Evolutionary conservation across 2,797 vertebrate genomes (phyloP), one percentile per base, ranked within the genome.

Genomic region (Erpetoichthys calabaricus): DNA sequence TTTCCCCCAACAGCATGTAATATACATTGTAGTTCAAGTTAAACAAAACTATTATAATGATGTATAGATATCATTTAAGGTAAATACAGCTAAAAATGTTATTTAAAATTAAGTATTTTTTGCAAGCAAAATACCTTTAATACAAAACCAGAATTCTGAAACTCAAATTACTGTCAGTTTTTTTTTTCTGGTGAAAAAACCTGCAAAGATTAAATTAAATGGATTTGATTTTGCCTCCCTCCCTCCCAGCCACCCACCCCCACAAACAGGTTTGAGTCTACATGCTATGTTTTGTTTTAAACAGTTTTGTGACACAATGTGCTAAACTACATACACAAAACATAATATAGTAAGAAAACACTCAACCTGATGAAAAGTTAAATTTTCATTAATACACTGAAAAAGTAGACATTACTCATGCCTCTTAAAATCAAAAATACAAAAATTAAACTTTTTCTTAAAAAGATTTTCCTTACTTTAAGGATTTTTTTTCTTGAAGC

Each of bases 371-470:
- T 90, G 87, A 89, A 89, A 94, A 90, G 89, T 93, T 92, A 91
- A 91, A 92, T 93, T 88, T 91, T 93, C 89, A 94, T 91, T 92
- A 93, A 96, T 94, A 97, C 91, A 94, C 89, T 92, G 93, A 89
- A 91, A 89, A 91, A 91, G 87, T 81, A 86, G 89, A 92, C 91
- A 92, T 87, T 87, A 86, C 82, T 91, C 91, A 96, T 94, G 93
- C 91, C 89, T 89, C 90, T 88, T 84, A 80, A 92, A 91, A 93
- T 88, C 79, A 92, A 93, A 92, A 92, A 94, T 91, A 94, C 87
- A 95, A 95, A 90, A 85, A 87, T 84, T 86, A 88, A 85, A 85
- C 83, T 82, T 83, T 77, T 81, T 85, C 79, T 84, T 85, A 85
- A 85, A 89, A 94, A 91, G 82, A 86, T 87, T 88, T 84, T 94